Percentiles rank a stretch among this genome's conserved stretches.
Evolutionary conservation across 2,888 invertebrate species (phyloP).

Genomic region (Acronicta leporina): DNA sequence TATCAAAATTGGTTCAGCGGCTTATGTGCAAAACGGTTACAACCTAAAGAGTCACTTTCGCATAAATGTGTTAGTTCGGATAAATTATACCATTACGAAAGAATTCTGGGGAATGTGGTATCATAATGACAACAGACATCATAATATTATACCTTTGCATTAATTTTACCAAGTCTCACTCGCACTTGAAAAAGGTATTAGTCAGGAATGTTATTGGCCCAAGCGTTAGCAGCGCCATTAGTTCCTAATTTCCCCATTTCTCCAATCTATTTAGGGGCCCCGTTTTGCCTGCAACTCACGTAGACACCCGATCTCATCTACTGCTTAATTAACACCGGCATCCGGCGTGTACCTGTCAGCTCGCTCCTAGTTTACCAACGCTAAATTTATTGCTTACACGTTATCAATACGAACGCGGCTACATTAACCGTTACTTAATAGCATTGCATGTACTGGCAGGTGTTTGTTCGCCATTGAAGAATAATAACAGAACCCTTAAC

Average conservation of each 20-base stretch:
- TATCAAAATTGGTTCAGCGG: too few species aligned
- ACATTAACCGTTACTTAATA: conserved; percentile 47
- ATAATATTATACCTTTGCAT: too few species aligned
- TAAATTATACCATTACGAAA: too few species aligned
- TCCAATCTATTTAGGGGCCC: conserved; percentile 11
- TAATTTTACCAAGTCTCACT: too few species aligned
- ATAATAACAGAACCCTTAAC: conserved; percentile 44
- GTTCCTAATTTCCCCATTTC: not conserved
- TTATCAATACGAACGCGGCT: conserved; percentile 37
- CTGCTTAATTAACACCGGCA: conserved; percentile 33
- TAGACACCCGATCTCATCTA: conserved; percentile 16
- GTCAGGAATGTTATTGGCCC: not conserved
- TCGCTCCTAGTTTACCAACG: conserved; percentile 24
- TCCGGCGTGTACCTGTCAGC: conserved; percentile 46
- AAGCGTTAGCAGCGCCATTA: not conserved
- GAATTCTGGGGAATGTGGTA: too few species aligned
- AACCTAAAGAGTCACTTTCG: too few species aligned
- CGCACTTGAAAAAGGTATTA: too few species aligned
- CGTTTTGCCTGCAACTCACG: conserved; percentile 27
- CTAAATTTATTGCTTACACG: conserved; percentile 42
- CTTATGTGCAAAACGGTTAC: too few species aligned
- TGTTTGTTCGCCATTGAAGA: conserved; percentile 43
- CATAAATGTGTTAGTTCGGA: too few species aligned
- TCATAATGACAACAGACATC: too few species aligned
- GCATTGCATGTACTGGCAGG: conserved; percentile 49